These are phyloP conservation scores for Polyommatus iphigenia DNA, from an alignment of 2,888 invertebrate species.

Conservation along the genomic window DNA sequence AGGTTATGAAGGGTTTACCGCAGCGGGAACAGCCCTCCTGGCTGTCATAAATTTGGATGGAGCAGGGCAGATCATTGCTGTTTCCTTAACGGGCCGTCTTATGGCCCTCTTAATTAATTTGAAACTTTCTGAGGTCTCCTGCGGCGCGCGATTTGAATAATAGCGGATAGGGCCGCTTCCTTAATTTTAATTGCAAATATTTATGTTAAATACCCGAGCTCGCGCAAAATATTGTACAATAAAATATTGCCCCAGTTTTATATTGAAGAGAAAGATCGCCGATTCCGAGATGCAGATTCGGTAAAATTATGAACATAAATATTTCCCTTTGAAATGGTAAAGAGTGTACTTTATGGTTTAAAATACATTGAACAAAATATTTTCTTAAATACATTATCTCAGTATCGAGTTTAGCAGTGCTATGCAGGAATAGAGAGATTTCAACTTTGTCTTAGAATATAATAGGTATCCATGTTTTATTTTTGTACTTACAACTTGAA, in stretches of 20 bases:
- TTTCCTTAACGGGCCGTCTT: conserved; percentile 79
- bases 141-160: conserved; percentile 79
- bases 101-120: conserved; percentile 80
- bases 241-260: conserved; percentile 36
- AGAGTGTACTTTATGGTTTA: neutral
- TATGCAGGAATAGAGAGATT: too few species aligned
- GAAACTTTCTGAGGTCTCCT: conserved; percentile 79
- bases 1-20: conserved; percentile 38
- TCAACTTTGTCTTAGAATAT: neutral
- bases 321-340: neutral
- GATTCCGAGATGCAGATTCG: neutral
- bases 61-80: conserved; percentile 69
- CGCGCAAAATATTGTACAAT: neutral
- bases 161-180: conserved; percentile 74
- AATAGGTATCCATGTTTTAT: neutral
- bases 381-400: too few species aligned
- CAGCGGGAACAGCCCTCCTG: conserved; percentile 59
- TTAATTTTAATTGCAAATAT: conserved; percentile 81
- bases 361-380: neutral
- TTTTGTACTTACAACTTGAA: neutral
- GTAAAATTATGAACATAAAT: neutral
- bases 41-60: conserved; percentile 70
- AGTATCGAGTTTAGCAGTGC: too few species aligned
- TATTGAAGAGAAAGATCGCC: conserved; percentile 54
- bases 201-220: conserved; percentile 66